phyloP scores from a whole-genome alignment of 2,888 invertebrate species.

The Orthonevra nobilis region DNA sequence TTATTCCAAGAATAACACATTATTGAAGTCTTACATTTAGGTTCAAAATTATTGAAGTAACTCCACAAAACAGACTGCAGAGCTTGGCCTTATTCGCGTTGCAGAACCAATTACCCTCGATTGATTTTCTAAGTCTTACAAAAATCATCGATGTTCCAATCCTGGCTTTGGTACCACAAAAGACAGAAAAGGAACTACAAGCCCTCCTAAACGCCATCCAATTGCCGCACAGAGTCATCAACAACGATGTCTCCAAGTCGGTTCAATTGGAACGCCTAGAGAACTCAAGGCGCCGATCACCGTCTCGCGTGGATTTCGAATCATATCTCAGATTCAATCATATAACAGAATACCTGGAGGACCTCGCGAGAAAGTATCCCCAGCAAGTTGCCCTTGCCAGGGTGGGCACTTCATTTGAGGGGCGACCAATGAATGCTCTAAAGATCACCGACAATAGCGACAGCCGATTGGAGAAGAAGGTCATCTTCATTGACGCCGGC shows the following conservation, averaged over 20 bases:
- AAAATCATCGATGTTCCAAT: conserved; percentile 25
- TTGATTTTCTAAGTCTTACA: conserved; percentile 35
- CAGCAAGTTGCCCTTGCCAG: conserved; percentile 81
- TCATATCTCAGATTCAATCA: conserved; percentile 74
- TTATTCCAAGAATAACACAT: too few species aligned
- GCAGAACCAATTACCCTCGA: conserved; percentile 11
- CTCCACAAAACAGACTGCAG: conserved; percentile 23
- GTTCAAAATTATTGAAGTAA: conserved; percentile 53
- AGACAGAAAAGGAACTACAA: conserved; percentile 13
- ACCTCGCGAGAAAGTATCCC: conserved; percentile 80
- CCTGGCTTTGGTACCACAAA: conserved; percentile 40
- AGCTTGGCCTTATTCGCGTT: not conserved
- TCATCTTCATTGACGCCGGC: conserved; percentile 82
- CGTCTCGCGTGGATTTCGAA: conserved; percentile 48
- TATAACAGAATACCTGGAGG: conserved; percentile 81
- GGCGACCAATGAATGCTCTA: conserved; percentile 81
- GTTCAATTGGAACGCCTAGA: conserved; percentile 21
- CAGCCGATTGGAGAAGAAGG: conserved; percentile 77
- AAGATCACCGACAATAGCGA: conserved; percentile 81
- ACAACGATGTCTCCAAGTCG: conserved; percentile 16
- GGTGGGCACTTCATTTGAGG: conserved; percentile 83
- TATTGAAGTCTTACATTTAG: too few species aligned
- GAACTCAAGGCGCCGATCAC: conserved; percentile 28
- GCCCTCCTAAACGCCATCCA: conserved; percentile 7
- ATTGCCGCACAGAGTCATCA: conserved; percentile 11